Percentiles rank a stretch among this genome's conserved stretches.
Conservation (phyloP, 2,113 vertebrate species). For the Dissostichus mawsoni region DNA sequence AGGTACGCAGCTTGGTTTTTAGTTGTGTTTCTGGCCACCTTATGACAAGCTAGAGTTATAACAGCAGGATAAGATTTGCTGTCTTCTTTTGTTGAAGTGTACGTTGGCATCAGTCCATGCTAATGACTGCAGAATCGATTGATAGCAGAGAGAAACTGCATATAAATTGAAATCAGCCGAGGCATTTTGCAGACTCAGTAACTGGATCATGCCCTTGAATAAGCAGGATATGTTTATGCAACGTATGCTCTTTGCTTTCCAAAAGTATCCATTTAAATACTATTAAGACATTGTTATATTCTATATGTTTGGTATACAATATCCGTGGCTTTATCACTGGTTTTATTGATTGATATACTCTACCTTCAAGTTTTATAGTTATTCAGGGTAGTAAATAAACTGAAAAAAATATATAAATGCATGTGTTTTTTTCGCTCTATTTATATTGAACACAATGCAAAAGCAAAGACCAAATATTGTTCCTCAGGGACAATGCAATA, state of each 20-base stretch:
- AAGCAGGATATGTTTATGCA: not conserved
- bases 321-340: not conserved
- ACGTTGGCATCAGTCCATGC: not conserved
- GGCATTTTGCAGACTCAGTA: conserved; percentile 16
- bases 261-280: not conserved
- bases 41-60: not conserved
- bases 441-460: not conserved
- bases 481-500: conserved; percentile 5
- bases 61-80: not conserved
- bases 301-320: not conserved
- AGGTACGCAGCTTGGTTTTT: not conserved
- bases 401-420: not conserved
- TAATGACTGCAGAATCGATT: conserved; percentile 5
- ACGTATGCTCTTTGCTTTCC: not conserved
- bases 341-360: not conserved
- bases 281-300: not conserved
- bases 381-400: not conserved
- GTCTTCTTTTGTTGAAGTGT: conserved; percentile 5
- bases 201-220: not conserved
- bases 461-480: not conserved
- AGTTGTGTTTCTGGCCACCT: not conserved
- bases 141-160: conserved; percentile 13
- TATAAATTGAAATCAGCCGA: conserved; percentile 28
- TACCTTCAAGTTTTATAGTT: not conserved
- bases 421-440: not conserved